Conservation (phyloP, 2,888 invertebrate genomes). For the Bombylius discolor region DNA sequence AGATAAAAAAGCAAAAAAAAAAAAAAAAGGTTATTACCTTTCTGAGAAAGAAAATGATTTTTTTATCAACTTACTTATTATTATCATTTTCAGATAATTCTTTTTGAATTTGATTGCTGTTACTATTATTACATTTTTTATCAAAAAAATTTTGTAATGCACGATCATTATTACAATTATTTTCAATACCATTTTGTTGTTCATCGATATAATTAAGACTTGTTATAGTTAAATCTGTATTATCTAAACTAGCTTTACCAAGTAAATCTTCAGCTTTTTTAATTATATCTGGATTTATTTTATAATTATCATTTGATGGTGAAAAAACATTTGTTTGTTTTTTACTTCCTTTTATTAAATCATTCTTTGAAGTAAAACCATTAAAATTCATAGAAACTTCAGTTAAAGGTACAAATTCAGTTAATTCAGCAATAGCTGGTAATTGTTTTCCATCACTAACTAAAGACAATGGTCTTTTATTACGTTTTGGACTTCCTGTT, state of each 20-base stretch:
- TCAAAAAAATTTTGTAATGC: conserved; percentile 13
- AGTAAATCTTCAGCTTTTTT: conserved; percentile 36
- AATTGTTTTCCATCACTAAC: conserved; percentile 51
- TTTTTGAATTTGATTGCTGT: too few relatives aligned
- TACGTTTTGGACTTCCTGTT: conserved; percentile 45
- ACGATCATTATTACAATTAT: conserved; percentile 15
- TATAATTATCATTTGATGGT: conserved; percentile 22
- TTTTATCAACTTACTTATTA: too few relatives aligned
- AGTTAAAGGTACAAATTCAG: conserved; percentile 54
- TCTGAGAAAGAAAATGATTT: neutral
- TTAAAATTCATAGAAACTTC: conserved; percentile 22
- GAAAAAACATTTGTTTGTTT: neutral
- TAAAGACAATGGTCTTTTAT: conserved; percentile 49
- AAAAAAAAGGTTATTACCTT: neutral
- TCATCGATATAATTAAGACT: conserved; percentile 51
- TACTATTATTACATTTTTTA: neutral
- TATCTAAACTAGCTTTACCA: conserved; percentile 36
- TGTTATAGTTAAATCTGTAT: conserved; percentile 41
- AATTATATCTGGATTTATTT: conserved; percentile 35
- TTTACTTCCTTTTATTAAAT: neutral
- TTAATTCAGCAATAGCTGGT: conserved; percentile 54
- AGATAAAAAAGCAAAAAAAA: neutral
- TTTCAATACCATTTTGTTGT: conserved; percentile 25
- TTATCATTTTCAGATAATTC: too few relatives aligned
- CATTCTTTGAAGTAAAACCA: neutral